phyloP scores from a whole-genome alignment of 2,113 vertebrate species.

The Casuarius casuarius region DNA sequence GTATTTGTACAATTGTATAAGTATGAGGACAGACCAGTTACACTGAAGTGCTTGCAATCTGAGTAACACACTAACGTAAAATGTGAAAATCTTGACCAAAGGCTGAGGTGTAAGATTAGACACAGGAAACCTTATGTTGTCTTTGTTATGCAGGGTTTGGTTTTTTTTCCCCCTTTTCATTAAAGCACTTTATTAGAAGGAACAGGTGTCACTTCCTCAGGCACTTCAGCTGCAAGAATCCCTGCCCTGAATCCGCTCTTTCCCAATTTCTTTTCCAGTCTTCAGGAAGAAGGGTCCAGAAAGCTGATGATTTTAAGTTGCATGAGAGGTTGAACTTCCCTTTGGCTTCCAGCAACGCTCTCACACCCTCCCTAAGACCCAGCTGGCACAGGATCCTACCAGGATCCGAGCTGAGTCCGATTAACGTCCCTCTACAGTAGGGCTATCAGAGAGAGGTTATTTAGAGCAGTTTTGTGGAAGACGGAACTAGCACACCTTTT shows the following conservation, averaged over 20 bases:
- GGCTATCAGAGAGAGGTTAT: neutral
- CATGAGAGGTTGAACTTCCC: neutral
- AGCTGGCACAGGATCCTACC: neutral
- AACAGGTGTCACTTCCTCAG: neutral
- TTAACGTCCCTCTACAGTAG: neutral
- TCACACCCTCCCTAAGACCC: accelerated
- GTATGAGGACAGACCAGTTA: neutral
- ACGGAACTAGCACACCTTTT: neutral
- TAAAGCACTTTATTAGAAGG: neutral
- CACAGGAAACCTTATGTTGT: neutral
- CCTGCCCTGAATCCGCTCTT: neutral
- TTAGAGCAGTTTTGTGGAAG: neutral
- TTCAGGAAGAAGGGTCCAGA: neutral
- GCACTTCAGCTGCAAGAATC: neutral
- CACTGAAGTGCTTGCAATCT: neutral
- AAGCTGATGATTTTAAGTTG: neutral
- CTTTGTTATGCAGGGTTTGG: neutral
- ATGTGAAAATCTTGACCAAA: neutral
- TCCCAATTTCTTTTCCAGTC: neutral
- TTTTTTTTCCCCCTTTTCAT: neutral
- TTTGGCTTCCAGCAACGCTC: neutral
- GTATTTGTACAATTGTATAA: neutral
- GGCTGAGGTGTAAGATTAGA: neutral
- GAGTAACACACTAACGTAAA: neutral
- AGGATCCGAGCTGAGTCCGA: too few relatives aligned